Base-by-base conservation (phyloP, 2,797 vertebrate genomes). In the Notamacropus eugenii region DNA sequence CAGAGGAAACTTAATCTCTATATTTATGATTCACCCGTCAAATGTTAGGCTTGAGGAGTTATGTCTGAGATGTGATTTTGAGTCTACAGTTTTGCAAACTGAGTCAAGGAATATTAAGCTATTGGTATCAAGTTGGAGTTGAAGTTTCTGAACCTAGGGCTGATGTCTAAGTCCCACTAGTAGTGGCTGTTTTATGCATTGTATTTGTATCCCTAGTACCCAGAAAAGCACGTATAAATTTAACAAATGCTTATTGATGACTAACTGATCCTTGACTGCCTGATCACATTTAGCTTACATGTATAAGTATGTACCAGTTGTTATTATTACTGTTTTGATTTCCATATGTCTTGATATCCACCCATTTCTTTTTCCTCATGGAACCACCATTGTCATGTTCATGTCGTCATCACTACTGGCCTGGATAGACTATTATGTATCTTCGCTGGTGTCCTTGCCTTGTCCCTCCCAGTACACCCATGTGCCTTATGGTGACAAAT, bases 11-110 rank as follows among this genome's bases (percentile, higher is more conserved):
- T 96, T 97, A 97, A 98, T 95, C 95, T 97, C 95, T 97, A 91
- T 97, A 58, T 96, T 98, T 97, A 96, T 94, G 96, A 97, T 93
- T 97, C 96, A 94, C 54, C 94, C 90, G 92, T 50, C 13, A 93
- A 95, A 94, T 29, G 1, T 54, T 91, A 93, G 40, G 24, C 57
- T 92, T 50, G 97, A 97, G 92, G 87, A 94, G 90, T 0, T 50
- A 0, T 10, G 46, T 55, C 90, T 54, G 55, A 94, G 95, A 93
- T 94, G 14, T 90, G 91, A 91, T 54, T 92, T 57, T 52, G 90
- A 93, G 19, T 67, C 11, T 93, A 28, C n/a, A 95, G 90, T 94
- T 94, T 92, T 62, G 54, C 95, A 93, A 40, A 55, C n/a, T 92
- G 74, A 87, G 40, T 87, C 74, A 87, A 27, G 40, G 27, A 50